These are phyloP conservation scores for Anarsia innoxiella DNA, from an alignment of 2,888 invertebrate species.

Conservation along the genomic window DNA sequence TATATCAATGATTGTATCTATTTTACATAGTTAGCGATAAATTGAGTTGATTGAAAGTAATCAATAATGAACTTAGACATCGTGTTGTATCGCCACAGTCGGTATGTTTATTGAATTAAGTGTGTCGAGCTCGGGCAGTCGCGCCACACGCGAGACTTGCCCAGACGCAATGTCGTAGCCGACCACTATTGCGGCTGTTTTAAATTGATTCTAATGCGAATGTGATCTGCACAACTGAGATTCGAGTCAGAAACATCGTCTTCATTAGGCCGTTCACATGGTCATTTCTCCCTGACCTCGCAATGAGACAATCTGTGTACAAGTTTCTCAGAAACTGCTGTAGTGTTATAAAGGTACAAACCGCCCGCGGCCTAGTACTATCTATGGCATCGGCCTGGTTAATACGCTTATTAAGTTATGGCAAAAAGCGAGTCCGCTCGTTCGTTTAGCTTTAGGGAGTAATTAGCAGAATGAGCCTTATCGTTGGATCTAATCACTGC, in stretches of 20 bases:
- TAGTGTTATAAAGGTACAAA: slow-evolving; percentile 55
- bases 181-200: slow-evolving; percentile 47
- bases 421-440: slow-evolving; percentile 58
- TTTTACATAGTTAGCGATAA: slow-evolving; percentile 22
- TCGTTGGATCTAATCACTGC: slow-evolving; percentile 65
- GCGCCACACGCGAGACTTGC: slow-evolving; percentile 56
- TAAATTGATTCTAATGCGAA: slow-evolving; percentile 71
- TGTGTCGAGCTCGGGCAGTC: no score
- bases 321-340: slow-evolving; percentile 41
- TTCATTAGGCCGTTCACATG: slow-evolving; percentile 59
- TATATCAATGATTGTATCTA: slow-evolving; percentile 24
- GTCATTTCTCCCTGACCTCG: slow-evolving; percentile 71
- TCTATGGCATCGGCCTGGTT: slow-evolving; percentile 66
- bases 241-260: slow-evolving; percentile 57
- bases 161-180: slow-evolving; percentile 54
- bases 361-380: slow-evolving; percentile 53
- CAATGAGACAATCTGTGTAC: slow-evolving; percentile 35
- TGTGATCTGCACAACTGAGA: slow-evolving; percentile 59
- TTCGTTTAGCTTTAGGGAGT: slow-evolving; percentile 73
- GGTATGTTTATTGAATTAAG: slow-evolving; percentile 53
- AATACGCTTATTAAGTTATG: slow-evolving; percentile 73
- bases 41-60: slow-evolving; percentile 43
- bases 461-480: slow-evolving; percentile 70
- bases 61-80: slow-evolving; percentile 38
- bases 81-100: slow-evolving; percentile 13